These are phyloP conservation scores for Clarias laeviceps DNA, from an alignment of 2,797 vertebrate genomes.

Conservation along the genomic window DNA sequence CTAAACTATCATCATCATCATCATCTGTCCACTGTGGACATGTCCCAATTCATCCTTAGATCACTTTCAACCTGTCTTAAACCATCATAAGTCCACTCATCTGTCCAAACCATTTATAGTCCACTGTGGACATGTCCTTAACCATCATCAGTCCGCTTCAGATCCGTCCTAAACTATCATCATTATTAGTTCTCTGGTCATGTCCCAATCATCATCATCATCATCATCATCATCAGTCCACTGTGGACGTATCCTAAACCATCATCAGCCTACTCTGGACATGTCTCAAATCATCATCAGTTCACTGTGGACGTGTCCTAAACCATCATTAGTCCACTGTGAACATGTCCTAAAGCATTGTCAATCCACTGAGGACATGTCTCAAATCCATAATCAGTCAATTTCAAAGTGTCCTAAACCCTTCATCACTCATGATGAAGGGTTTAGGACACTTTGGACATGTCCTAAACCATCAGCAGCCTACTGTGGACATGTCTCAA, in stretches of 20 bases:
- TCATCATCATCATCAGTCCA: not conserved
- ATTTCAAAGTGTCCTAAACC: not conserved
- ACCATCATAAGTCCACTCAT: not conserved
- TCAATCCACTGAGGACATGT: not conserved
- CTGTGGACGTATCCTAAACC: not conserved
- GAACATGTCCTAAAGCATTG: not conserved
- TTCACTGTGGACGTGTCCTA: not conserved
- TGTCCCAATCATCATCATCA: not conserved
- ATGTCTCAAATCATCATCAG: not conserved
- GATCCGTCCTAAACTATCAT: not conserved
- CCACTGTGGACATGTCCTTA: not conserved
- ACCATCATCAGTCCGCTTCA: not conserved
- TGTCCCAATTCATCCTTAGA: too few species aligned
- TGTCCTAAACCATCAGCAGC: not conserved
- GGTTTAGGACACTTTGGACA: too few species aligned
- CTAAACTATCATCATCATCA: not conserved
- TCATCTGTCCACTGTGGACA: not conserved
- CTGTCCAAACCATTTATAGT: not conserved
- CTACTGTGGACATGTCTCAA: not conserved
- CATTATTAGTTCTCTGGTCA: not conserved
- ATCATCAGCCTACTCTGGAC: not conserved
- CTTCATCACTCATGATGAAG: too few species aligned
- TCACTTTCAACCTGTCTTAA: not conserved
- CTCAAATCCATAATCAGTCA: not conserved
- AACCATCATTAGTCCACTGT: not conserved